phyloP scores from a whole-genome alignment of 2,888 invertebrate species.

The Mesodorylaimus sp. region DNA sequence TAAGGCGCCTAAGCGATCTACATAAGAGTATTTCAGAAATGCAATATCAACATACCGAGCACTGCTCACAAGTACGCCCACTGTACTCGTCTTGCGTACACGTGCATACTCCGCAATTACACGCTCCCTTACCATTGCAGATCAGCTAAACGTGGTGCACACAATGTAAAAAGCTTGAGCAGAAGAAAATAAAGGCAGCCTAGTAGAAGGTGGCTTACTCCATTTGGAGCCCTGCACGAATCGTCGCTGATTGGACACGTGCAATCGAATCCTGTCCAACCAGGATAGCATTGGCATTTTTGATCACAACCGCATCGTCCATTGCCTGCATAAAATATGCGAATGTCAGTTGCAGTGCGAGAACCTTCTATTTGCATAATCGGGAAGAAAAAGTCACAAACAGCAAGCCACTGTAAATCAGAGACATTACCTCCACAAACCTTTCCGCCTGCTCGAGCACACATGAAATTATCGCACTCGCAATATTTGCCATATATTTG shows the following conservation, averaged over 20 bases:
- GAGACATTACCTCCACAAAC: constrained; percentile 30
- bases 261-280: constrained; percentile 66
- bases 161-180: neutral
- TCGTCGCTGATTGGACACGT: constrained; percentile 57
- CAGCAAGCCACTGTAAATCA: constrained; percentile 37
- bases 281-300: constrained; percentile 43
- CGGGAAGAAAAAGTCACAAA: constrained; percentile 4
- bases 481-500: constrained; percentile 54
- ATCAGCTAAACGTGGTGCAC: constrained; percentile 38
- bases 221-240: constrained; percentile 48
- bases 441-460: constrained; percentile 49
- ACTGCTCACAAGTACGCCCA: constrained; percentile 77
- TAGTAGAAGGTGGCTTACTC: constrained; percentile 16
- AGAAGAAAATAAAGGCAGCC: too few relatives aligned
- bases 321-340: neutral
- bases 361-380: too few relatives aligned
- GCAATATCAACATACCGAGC: too few relatives aligned
- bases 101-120: constrained; percentile 72
- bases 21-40: too few relatives aligned
- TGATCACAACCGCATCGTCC: constrained; percentile 11
- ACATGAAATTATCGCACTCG: constrained; percentile 87
- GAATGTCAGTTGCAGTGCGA: too few relatives aligned
- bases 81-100: constrained; percentile 41
- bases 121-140: constrained; percentile 70
- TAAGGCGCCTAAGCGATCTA: constrained; percentile 7